These are phyloP conservation scores for Leptoteleia sp. DNA, from an alignment of 1,140 invertebrate species.

Conservation along the genomic window DNA sequence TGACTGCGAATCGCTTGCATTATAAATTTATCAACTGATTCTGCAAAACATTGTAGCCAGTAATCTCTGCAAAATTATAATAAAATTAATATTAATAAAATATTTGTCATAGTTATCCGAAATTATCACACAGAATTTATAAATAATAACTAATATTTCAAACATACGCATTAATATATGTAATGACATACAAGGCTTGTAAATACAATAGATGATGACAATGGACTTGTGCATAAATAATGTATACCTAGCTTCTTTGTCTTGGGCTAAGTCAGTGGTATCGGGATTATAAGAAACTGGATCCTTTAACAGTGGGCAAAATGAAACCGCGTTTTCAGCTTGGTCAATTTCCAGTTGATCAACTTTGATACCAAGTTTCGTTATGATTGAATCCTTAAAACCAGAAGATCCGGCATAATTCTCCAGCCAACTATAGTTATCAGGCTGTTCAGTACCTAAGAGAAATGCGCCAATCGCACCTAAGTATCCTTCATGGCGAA, in stretches of 20 bases:
- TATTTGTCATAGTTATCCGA: no score
- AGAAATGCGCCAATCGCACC: constrained; percentile 90
- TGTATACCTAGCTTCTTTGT: constrained; percentile 86
- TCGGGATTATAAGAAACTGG: constrained; percentile 73
- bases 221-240: no score
- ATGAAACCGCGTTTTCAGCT: constrained; percentile 83
- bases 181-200: no score
- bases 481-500: constrained; percentile 89
- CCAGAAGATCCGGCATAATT: constrained; percentile 89
- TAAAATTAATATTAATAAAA: background rate
- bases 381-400: constrained; percentile 82
- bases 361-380: constrained; percentile 79
- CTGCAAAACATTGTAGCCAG: constrained; percentile 95
- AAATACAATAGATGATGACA: no score
- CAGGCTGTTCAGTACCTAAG: constrained; percentile 85
- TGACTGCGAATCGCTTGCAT: constrained; percentile 90
- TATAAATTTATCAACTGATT: constrained; percentile 89
- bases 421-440: constrained; percentile 87
- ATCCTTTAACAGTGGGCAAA: constrained; percentile 85
- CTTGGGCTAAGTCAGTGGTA: constrained; percentile 67
- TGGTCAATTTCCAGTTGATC: constrained; percentile 88
- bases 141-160: no score
- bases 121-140: no score
- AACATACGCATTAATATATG: no score
- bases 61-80: constrained; percentile 85